phyloP scores from a whole-genome alignment of 2,113 vertebrate species.

The Sinocyclocheilus maitianheensis region DNA sequence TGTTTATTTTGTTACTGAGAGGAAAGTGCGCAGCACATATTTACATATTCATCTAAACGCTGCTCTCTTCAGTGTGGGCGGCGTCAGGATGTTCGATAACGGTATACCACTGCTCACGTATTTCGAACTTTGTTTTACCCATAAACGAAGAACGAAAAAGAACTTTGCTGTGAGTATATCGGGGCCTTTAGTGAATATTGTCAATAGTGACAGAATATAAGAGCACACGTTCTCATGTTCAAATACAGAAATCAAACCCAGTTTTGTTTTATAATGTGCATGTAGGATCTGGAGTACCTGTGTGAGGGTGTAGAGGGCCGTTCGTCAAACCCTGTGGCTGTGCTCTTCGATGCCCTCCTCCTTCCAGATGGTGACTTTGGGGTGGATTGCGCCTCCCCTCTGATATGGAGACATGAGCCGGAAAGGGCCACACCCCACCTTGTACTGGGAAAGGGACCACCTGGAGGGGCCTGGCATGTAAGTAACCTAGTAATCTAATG shows the following conservation, averaged over 20 bases:
- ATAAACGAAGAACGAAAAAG: no score
- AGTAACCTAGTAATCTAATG: constrained; percentile 39
- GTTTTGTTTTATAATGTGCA: background rate
- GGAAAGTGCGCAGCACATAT: no score
- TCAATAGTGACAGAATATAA: background rate
- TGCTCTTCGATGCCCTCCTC: constrained; percentile 80
- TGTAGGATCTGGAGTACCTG: constrained; percentile 78
- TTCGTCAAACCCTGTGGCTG: constrained; percentile 78
- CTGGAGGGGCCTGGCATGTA: constrained; percentile 82
- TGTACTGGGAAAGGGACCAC: constrained; percentile 78
- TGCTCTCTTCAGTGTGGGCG: no score
- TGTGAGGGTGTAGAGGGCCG: constrained; percentile 80
- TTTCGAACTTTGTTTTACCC: no score
- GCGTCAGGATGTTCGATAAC: no score
- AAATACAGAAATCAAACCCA: background rate
- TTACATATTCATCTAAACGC: no score
- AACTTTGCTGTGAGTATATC: no score
- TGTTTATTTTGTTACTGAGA: no score
- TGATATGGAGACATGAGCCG: constrained; percentile 74
- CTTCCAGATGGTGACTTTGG: constrained; percentile 79
- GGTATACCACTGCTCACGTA: no score
- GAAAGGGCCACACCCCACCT: constrained; percentile 72
- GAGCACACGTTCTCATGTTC: background rate
- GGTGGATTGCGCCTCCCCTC: constrained; percentile 69
- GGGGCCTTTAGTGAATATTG: background rate